These are phyloP conservation scores for Uropetala carovei DNA, from an alignment of 2,888 invertebrate genomes.

Conservation along the genomic window DNA sequence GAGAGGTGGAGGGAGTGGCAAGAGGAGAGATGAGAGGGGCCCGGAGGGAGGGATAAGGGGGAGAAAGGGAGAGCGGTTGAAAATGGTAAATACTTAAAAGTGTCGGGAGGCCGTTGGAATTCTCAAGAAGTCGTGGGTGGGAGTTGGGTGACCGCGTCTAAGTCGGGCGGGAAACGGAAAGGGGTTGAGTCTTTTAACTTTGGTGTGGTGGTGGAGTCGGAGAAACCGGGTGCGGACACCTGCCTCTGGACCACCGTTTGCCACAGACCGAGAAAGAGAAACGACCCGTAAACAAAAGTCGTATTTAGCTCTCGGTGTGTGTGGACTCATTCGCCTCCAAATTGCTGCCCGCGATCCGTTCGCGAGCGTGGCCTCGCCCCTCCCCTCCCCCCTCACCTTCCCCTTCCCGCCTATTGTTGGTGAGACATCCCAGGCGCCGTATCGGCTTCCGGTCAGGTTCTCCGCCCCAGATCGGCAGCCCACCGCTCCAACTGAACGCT, in stretches of 20 bases:
- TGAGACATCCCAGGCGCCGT: too few species aligned
- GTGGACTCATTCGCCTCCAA: not conserved
- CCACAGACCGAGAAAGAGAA: not conserved
- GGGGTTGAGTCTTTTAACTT: not conserved
- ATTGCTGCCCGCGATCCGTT: not conserved
- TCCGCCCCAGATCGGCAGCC: not conserved
- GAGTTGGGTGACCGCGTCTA: not conserved
- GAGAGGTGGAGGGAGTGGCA: too few species aligned
- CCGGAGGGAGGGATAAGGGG: too few species aligned
- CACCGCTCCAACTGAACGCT: not conserved
- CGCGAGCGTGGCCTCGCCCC: too few species aligned
- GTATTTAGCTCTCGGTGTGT: slow-evolving; percentile 43
- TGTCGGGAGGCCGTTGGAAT: too few species aligned
- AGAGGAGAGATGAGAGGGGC: too few species aligned
- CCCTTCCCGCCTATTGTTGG: too few species aligned
- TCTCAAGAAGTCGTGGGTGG: not conserved
- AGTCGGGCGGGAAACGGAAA: not conserved
- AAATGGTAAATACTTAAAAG: too few species aligned
- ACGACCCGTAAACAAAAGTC: slow-evolving; percentile 30
- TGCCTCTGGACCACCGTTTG: not conserved
- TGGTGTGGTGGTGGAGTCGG: not conserved
- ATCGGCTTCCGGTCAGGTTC: too few species aligned
- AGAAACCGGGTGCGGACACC: slow-evolving; percentile 49
- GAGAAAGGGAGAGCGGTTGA: too few species aligned
- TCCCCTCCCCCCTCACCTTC: too few species aligned